Conservation (phyloP, 2,113 vertebrate genomes). For the Petrocephalus zakoni region DNA sequence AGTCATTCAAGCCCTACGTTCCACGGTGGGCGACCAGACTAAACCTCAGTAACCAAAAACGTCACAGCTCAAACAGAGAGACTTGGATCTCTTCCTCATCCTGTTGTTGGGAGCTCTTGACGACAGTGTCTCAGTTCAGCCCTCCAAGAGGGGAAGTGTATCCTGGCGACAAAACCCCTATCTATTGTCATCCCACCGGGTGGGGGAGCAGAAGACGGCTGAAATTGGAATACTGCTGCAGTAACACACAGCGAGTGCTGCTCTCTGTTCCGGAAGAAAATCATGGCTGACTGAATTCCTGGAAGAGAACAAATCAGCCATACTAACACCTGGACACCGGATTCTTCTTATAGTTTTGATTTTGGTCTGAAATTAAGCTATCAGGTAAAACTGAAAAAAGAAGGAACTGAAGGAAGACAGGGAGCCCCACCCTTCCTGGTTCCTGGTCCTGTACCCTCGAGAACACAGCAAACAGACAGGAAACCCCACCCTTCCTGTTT, state of each 20-base stretch:
- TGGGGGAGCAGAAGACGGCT: not conserved
- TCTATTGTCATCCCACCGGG: no score
- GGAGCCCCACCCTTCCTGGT: not conserved
- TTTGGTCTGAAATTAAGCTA: not conserved
- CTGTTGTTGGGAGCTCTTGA: not conserved
- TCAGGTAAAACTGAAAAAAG: not conserved
- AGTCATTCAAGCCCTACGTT: not conserved
- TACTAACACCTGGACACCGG: not conserved
- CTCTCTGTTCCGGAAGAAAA: constrained; percentile 1
- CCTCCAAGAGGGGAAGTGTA: not conserved
- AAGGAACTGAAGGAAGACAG: not conserved
- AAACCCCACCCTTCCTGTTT: not conserved
- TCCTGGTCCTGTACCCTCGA: not conserved
- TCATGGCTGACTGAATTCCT: not conserved
- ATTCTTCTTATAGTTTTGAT: not conserved
- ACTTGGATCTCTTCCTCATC: not conserved
- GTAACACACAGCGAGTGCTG: not conserved
- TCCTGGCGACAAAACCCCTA: not conserved
- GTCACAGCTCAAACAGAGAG: not conserved
- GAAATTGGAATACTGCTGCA: not conserved
- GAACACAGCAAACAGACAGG: not conserved
- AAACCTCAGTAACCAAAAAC: not conserved
- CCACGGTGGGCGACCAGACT: not conserved
- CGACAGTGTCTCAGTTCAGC: not conserved
- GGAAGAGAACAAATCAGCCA: not conserved